phyloP scores from a whole-genome alignment of 2,888 invertebrate genomes.

The Drosophila quinaria region DNA sequence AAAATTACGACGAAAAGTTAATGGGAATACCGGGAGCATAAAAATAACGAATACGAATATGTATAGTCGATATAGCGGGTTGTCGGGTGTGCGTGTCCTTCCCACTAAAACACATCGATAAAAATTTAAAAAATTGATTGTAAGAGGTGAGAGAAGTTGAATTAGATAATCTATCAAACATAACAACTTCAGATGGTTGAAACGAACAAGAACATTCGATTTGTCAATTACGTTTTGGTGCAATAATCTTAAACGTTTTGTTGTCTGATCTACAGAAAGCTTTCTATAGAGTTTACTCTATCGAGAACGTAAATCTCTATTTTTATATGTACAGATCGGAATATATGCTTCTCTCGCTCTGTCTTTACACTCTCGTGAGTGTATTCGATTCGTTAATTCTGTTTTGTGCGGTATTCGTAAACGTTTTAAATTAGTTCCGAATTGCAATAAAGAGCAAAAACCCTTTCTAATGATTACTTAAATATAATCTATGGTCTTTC shows the following conservation, averaged over 20 bases:
- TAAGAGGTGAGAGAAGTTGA: too few relatives aligned
- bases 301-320: not conserved
- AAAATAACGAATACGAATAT: constrained; percentile 32
- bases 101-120: constrained; percentile 10
- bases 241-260: not conserved
- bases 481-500: not conserved
- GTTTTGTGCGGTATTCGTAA: constrained; percentile 18
- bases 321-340: too few relatives aligned
- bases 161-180: not conserved
- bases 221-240: not conserved
- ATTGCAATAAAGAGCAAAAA: not conserved
- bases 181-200: not conserved
- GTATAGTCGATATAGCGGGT: not conserved
- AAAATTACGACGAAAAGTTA: constrained; percentile 67
- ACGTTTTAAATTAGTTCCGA: not conserved
- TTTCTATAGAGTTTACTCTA: too few relatives aligned
- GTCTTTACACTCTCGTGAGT: not conserved
- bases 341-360: not conserved
- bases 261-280: not conserved
- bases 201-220: not conserved
- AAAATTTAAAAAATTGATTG: not conserved
- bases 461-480: constrained; percentile 6
- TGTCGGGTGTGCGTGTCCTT: constrained; percentile 13
- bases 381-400: not conserved
- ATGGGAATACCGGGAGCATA: constrained; percentile 62